phyloP scores from a whole-genome alignment of 2,888 invertebrate genomes.

The Hirtodrosophila alboralis region DNA sequence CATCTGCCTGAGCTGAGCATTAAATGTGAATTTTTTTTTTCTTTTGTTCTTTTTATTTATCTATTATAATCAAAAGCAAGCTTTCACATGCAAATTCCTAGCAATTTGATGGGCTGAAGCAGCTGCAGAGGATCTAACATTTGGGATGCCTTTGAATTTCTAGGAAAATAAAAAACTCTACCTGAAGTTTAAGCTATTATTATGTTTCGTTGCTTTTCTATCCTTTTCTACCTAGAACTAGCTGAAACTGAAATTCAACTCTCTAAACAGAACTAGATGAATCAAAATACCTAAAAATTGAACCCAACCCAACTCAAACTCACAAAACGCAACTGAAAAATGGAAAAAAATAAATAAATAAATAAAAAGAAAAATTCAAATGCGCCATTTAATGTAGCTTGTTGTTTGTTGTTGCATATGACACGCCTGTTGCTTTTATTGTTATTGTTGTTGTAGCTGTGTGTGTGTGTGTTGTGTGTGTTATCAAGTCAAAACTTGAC shows the following conservation, averaged over 20 bases:
- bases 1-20: too few species aligned
- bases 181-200: background rate
- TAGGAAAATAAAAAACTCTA: constrained; percentile 3
- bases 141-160: constrained; percentile 14
- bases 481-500: constrained; percentile 83
- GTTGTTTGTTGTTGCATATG: constrained; percentile 60
- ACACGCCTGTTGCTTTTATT: constrained; percentile 67
- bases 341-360: too few species aligned
- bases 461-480: constrained; percentile 40
- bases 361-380: too few species aligned
- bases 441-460: constrained; percentile 25
- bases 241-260: constrained; percentile 27
- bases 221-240: constrained; percentile 28
- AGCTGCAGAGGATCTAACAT: constrained; percentile 4
- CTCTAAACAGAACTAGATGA: constrained; percentile 43
- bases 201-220: background rate
- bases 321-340: constrained; percentile 37
- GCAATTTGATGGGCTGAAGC: too few species aligned
- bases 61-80: background rate
- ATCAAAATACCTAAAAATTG: constrained; percentile 22
- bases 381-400: constrained; percentile 59
- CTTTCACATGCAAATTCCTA: background rate
- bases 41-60: background rate
- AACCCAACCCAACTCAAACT: constrained; percentile 35
- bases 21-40: too few species aligned